A percentile compares a stretch with the other conserved stretches of the same genome.
phyloP scores from a whole-genome alignment of 2,888 invertebrate species.

The Trachelus stipa region DNA sequence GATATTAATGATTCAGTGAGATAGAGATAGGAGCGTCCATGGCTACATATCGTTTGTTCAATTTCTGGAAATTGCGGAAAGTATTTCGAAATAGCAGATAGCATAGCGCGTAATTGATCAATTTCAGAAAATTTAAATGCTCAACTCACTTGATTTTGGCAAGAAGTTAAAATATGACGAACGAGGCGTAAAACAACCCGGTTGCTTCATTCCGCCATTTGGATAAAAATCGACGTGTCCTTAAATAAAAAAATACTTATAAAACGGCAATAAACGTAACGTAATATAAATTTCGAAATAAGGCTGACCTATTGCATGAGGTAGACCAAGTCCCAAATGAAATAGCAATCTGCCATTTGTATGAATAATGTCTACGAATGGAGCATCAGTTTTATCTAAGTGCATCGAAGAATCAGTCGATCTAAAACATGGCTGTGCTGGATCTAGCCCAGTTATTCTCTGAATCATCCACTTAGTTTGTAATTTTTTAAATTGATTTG shows the following conservation, averaged over 20 bases:
- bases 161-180: conserved; percentile 62
- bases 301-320: conserved; percentile 69
- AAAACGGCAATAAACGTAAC: neutral
- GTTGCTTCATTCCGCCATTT: conserved; percentile 77
- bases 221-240: conserved; percentile 77
- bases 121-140: neutral
- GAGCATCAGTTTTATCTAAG: conserved; percentile 71
- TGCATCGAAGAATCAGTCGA: conserved; percentile 66
- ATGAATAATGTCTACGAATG: conserved; percentile 74
- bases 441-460: conserved; percentile 71
- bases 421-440: conserved; percentile 75
- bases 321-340: conserved; percentile 72
- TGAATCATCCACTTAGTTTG: conserved; percentile 45
- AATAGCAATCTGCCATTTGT: conserved; percentile 71
- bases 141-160: conserved; percentile 64
- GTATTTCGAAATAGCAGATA: neutral
- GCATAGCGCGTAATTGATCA: neutral
- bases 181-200: conserved; percentile 70
- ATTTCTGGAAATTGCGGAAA: conserved; percentile 59
- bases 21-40: conserved; percentile 72
- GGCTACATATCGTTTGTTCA: conserved; percentile 72
- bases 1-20: conserved; percentile 71
- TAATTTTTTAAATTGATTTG: conserved; percentile 68
- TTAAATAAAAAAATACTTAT: conserved; percentile 42
- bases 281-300: neutral